A percentile compares a stretch with the other conserved stretches of the same genome.
Evolutionary conservation across 2,797 vertebrate genomes (phyloP).

Genomic region (Galaxias olidus): DNA sequence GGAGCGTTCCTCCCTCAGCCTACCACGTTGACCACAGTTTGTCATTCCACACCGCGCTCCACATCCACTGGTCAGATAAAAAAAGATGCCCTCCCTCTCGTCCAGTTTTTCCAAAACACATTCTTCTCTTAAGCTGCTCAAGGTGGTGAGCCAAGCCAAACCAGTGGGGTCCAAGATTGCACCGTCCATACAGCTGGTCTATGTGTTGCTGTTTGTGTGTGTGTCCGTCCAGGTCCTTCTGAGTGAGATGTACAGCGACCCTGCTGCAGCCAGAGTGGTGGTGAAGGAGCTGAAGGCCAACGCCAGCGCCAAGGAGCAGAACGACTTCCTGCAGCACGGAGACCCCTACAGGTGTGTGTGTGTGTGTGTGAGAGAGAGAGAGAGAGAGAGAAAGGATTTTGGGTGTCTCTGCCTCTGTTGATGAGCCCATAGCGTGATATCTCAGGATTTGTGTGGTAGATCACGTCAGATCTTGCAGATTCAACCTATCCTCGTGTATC

Average conservation of each 20-base stretch:
- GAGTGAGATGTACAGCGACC: constrained; percentile 92
- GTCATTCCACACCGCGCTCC: not conserved
- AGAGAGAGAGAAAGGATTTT: no score
- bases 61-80: constrained; percentile 8
- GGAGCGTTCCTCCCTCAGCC: not conserved
- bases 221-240: constrained; percentile 83
- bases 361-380: no score
- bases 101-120: not conserved
- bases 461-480: no score
- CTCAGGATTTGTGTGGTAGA: no score
- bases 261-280: constrained; percentile 84
- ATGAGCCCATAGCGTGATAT: no score
- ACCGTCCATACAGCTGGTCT: no score
- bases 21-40: no score
- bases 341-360: constrained; percentile 89
- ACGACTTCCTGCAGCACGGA: constrained; percentile 90
- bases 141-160: no score
- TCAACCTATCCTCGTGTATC: no score
- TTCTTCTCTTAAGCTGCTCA: no score
- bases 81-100: not conserved
- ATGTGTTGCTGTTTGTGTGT: constrained; percentile 8
- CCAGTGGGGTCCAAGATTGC: not conserved
- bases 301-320: constrained; percentile 88
- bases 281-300: constrained; percentile 95
- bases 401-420: no score